Evolutionary conservation across 2,797 vertebrate genomes (phyloP), one percentile per base, ranked within the genome.

Genomic region (Carduelis carduelis): DNA sequence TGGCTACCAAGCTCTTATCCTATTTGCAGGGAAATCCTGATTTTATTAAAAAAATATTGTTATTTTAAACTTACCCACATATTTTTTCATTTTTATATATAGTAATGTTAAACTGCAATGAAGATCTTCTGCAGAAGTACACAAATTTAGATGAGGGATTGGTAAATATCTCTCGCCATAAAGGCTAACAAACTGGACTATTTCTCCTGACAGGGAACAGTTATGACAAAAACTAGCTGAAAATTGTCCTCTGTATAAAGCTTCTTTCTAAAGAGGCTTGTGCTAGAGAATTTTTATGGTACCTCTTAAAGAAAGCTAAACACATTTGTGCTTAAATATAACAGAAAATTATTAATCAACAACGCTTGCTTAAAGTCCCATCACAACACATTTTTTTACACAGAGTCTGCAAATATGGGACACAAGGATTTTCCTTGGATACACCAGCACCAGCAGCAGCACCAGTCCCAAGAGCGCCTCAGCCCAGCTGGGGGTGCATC

Each of bases 351-450:
- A 8, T 4, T 20, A 26, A 74, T 20, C 22, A 74, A 39, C 15
- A 65, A 11, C 30, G 22, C 22, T 44, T 79, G 7, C 14, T 3
- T 34, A 3, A 41, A 39, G 26, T 70, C 17, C 16, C 30, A 66
- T 30, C 9, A n/a, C 12, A 60, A 37, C 34, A 34, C 0, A 1
- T 2, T 3, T 9, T 55, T 50, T 46, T 64, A 8, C 24, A 7
- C 0, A 7, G 12, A 50, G 2, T 39, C 50, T 81, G 27, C 41
- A 72, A 53, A 39, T 8, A 7, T 4, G 7, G 8, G 27, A 53
- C 4, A 9, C 14, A 53, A 64, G 19, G 14, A 69, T 26, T 44
- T 70, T 84, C 20, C 32, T 49, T 46, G 17, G 21, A 12, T 5
- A 11, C 8, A 5, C 24, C 60, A 74, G 23, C 22, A 37, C 24